These are phyloP conservation scores for Dasysyrphus tricinctus DNA, from an alignment of 2,888 invertebrate species.

Conservation along the genomic window DNA sequence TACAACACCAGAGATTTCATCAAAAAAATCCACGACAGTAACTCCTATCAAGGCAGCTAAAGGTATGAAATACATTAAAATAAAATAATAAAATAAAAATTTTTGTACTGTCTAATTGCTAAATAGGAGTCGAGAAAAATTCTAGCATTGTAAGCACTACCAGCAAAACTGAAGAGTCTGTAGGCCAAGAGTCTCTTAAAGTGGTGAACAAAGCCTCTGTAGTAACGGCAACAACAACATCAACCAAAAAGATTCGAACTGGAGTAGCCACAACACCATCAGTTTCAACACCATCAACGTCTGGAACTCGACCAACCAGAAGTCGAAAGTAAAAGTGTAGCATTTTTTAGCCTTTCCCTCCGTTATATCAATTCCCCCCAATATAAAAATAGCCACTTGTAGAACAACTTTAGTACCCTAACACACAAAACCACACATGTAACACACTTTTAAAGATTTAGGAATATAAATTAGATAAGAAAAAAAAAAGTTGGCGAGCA, in stretches of 20 bases:
- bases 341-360: constrained; percentile 69
- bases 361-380: constrained; percentile 48
- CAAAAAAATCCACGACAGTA: constrained; percentile 67
- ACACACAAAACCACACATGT: constrained; percentile 38
- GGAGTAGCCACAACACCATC: constrained; percentile 41
- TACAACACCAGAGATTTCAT: constrained; percentile 65
- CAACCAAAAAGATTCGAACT: constrained; percentile 64
- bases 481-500: constrained; percentile 47
- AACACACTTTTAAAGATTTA: constrained; percentile 46
- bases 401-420: constrained; percentile 53
- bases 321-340: constrained; percentile 77
- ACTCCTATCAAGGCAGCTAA: constrained; percentile 66
- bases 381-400: constrained; percentile 49
- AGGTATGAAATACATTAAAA: constrained; percentile 66
- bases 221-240: constrained; percentile 55
- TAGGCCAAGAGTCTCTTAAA: constrained; percentile 45
- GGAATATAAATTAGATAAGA: constrained; percentile 40
- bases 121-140: constrained; percentile 54
- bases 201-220: constrained; percentile 58
- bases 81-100: neutral
- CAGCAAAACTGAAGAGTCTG: constrained; percentile 43
- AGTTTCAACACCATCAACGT: constrained; percentile 55
- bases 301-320: constrained; percentile 75
- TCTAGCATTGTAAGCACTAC: constrained; percentile 24
- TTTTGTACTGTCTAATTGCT: neutral